These are phyloP conservation scores for Istiophorus platypterus DNA, from an alignment of 2,113 vertebrate species.

Conservation along the genomic window DNA sequence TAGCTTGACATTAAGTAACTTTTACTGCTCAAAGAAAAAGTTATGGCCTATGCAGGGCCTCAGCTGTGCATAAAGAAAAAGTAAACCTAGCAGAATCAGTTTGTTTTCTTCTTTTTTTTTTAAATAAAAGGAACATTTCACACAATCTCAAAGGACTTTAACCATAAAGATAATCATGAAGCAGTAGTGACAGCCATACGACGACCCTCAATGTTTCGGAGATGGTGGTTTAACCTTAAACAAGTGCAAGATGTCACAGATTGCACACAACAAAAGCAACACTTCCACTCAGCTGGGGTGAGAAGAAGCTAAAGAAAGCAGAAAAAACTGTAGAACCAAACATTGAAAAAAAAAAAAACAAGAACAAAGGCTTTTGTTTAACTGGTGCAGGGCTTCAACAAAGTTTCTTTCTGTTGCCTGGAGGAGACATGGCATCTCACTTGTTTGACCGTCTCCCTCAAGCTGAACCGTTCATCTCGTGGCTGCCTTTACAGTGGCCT, in stretches of 20 bases:
- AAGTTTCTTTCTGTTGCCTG: constrained; percentile 10
- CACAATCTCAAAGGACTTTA: constrained; percentile 63
- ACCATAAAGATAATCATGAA: constrained; percentile 22
- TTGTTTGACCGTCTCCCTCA: not conserved
- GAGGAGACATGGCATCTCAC: constrained; percentile 2
- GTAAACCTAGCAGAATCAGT: constrained; percentile 44
- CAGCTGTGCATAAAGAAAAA: constrained; percentile 60
- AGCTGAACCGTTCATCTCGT: not conserved
- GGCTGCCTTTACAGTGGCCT: constrained; percentile 1
- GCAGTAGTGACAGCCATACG: constrained; percentile 4
- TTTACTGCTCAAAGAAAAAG: constrained; percentile 72
- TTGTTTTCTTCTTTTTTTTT: constrained; percentile 32
- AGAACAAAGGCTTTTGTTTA: constrained; percentile 32
- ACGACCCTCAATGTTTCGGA: constrained; percentile 18
- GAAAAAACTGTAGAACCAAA: not conserved
- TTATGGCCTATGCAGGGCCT: constrained; percentile 67
- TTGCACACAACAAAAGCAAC: constrained; percentile 45
- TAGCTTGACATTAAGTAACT: constrained; percentile 68
- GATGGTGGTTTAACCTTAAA: constrained; percentile 15
- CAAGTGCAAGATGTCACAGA: constrained; percentile 65
- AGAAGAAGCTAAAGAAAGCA: constrained; percentile 8
- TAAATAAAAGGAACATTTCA: constrained; percentile 54
- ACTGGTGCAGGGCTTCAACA: constrained; percentile 44
- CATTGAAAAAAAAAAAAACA: not conserved
- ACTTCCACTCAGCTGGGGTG: constrained; percentile 2